Evolutionary conservation across 2,888 invertebrate genomes (phyloP), one percentile per base, ranked within the genome.

Genomic region (Macrophya alboannulata): DNA sequence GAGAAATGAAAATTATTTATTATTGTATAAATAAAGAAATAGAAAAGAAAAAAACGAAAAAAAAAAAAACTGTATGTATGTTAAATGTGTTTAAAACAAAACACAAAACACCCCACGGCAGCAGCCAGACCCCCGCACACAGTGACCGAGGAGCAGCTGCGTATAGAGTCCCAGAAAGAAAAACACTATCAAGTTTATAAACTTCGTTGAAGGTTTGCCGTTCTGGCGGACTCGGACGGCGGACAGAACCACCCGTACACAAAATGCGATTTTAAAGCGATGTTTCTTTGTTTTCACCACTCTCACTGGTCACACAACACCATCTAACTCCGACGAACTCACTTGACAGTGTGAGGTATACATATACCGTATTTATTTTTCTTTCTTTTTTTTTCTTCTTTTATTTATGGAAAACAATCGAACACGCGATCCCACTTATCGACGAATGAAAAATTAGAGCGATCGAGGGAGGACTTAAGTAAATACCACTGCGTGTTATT

Each of bases 261-360:
- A 37, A 37, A 37, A 68, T 37, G 68, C 31, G 62, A 62, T 62
- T 68, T 68, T 55, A 31, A 31, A 68, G 68, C 68, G 12, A 43
- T 85, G 55, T 40, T 72, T 45, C 85, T 77, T 81, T 82, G 85
- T 84, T 48, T 68, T 43, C 45, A 65, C 68, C 84, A 65, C 51
- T 74, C 62, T 62, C 85, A 21, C 72, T 37, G 68, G 31, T 1
- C 55, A 55, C 31, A 68, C 68, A 17, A 12, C 68, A 68, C 68
- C 15, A 12, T 12, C 25, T 62, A 62, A 4, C 62, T 62, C 25
- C 76, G 71, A 71, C 31, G 31, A 31, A 31, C 31, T 31, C 1
- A 31, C 31, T 45, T 71, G 71, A 71, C 71, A 71, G 40, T 71
- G 40, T 48, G 25, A 76, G 48, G 43, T 48, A 4, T 25, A 48